A percentile compares a stretch with the other conserved stretches of the same genome.
phyloP scores from a whole-genome alignment of 2,888 invertebrate genomes.

The Phyllotreta cruciferae region DNA sequence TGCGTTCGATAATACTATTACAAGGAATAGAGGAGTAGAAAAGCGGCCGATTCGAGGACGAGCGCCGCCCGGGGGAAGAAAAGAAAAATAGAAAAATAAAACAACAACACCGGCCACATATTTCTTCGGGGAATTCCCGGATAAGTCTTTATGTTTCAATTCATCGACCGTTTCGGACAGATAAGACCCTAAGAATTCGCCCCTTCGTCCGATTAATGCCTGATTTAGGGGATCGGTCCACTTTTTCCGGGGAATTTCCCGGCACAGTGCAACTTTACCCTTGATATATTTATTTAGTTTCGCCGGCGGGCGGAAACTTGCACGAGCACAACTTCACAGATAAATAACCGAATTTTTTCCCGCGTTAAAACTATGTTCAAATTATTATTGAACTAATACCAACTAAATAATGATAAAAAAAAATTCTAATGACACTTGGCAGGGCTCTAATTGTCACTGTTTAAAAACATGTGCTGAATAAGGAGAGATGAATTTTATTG shows the following conservation, averaged over 20 bases:
- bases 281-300: neutral
- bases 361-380: no score
- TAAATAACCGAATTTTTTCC: no score
- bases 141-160: slow-evolving; percentile 48
- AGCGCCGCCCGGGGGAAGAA: neutral
- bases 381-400: neutral
- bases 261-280: neutral
- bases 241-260: neutral
- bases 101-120: slow-evolving; percentile 41
- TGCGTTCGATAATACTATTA: no score
- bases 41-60: neutral
- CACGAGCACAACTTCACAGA: no score
- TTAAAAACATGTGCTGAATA: no score
- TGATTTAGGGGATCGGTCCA: slow-evolving; percentile 29
- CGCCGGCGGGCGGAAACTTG: no score
- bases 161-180: slow-evolving; percentile 42
- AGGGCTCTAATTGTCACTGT: no score
- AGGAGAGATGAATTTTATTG: no score
- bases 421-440: no score
- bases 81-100: slow-evolving; percentile 41
- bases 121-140: slow-evolving; percentile 45
- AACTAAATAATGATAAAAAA: no score
- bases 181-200: slow-evolving; percentile 36
- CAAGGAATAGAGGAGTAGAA: no score
- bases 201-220: slow-evolving; percentile 34